Evolutionary conservation across 2,797 vertebrate species (phyloP).

Genomic region (Tiaroga cobitis): DNA sequence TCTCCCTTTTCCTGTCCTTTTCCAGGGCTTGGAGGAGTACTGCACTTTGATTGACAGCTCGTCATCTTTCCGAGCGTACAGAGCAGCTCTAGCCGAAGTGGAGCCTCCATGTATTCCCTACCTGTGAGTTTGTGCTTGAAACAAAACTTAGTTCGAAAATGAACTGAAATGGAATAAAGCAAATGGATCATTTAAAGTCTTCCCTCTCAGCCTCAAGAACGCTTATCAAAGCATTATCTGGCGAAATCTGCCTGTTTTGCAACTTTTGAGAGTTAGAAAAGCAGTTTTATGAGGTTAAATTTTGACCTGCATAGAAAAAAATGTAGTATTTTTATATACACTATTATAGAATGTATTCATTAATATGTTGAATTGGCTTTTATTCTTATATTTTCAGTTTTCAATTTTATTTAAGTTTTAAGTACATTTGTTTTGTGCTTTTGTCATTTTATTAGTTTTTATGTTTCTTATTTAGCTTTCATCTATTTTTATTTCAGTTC

Average conservation of each 20-base stretch:
- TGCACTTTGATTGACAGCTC: slow-evolving; percentile 99
- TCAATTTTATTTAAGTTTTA: neutral
- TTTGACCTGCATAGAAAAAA: neutral
- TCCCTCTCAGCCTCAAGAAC: neutral
- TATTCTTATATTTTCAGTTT: neutral
- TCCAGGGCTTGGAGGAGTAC: slow-evolving; percentile 96
- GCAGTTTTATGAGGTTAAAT: neutral
- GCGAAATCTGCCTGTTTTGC: neutral
- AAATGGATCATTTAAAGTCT: neutral
- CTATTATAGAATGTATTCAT: neutral
- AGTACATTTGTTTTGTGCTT: neutral
- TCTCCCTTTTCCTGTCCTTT: neutral
- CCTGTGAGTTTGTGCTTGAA: slow-evolving; percentile 82
- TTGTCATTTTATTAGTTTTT: neutral
- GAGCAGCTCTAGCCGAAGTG: slow-evolving; percentile 93
- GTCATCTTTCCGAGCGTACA: slow-evolving; percentile 96
- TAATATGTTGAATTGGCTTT: neutral
- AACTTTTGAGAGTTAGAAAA: neutral
- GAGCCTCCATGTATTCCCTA: slow-evolving; percentile 98
- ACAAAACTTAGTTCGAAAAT: neutral
- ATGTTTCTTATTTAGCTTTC: neutral
- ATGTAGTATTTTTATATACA: neutral
- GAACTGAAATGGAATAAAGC: neutral
- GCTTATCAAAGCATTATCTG: neutral
- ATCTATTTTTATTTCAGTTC: neutral